Conservation (phyloP, 2,113 vertebrate genomes). For the Cathartes aura region DNA sequence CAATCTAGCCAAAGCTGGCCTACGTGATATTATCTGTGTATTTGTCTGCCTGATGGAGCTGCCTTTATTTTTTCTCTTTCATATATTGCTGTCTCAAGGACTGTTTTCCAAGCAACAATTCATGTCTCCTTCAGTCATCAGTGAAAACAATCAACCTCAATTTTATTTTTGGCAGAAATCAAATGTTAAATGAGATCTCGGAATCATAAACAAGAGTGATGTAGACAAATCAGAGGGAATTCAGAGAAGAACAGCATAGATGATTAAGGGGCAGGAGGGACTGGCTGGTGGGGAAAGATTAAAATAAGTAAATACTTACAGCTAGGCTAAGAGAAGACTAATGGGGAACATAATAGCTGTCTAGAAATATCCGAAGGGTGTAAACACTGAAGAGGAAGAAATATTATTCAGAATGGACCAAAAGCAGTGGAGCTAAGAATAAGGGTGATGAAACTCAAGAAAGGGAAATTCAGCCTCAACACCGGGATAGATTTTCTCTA, state of each 20-base stretch:
- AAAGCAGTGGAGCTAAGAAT: not conserved
- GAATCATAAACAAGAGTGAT: slow-evolving; percentile 64
- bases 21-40: slow-evolving; percentile 1
- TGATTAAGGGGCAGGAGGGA: slow-evolving; percentile 41
- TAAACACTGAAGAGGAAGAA: slow-evolving; percentile 29
- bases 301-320: slow-evolving; percentile 30
- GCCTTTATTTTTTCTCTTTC: slow-evolving; percentile 20
- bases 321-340: not conserved
- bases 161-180: slow-evolving; percentile 66
- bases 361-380: not conserved
- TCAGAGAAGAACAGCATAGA: not conserved
- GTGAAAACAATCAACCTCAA: slow-evolving; percentile 63
- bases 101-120: slow-evolving; percentile 62
- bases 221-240: slow-evolving; percentile 40
- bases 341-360: not conserved
- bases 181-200: slow-evolving; percentile 63
- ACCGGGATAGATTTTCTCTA: not conserved
- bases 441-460: not conserved
- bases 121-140: slow-evolving; percentile 52
- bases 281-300: slow-evolving; percentile 35
- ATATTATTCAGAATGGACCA: not conserved
- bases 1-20: not conserved
- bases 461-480: not conserved
- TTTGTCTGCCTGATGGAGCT: slow-evolving; percentile 43
- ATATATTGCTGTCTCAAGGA: slow-evolving; percentile 43